These are phyloP conservation scores for Temnopleurus reevesii DNA, from an alignment of 53 echinoderm and acorn worm species.

Conservation along the genomic window DNA sequence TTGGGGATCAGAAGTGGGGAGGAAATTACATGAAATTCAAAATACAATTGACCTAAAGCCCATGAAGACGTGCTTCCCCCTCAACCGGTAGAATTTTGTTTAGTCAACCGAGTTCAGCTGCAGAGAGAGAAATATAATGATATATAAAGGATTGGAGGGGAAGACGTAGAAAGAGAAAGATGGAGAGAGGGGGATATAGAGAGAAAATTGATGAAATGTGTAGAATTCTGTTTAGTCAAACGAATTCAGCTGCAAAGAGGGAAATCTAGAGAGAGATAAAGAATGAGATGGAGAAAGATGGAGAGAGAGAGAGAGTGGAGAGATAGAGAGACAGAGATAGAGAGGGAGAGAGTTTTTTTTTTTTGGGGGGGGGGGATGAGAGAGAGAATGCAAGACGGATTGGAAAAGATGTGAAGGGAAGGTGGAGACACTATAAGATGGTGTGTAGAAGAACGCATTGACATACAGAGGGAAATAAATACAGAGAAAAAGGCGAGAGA, in stretches of 20 bases:
- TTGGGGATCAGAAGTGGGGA: background rate
- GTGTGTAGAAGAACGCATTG: background rate
- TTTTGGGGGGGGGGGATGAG: too few relatives aligned
- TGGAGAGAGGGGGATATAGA: background rate
- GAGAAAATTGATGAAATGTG: background rate
- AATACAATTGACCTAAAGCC: conserved; percentile 2
- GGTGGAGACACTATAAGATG: background rate
- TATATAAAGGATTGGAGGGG: background rate
- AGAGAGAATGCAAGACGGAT: too few relatives aligned
- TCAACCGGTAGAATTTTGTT: background rate
- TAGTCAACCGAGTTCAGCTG: background rate
- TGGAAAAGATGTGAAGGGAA: background rate
- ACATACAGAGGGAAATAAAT: background rate
- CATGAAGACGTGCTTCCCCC: background rate
- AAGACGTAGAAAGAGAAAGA: background rate
- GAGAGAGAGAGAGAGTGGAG: background rate
- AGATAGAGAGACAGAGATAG: too few relatives aligned
- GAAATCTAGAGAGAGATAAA: background rate
- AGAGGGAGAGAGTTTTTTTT: too few relatives aligned
- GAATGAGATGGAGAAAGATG: background rate
- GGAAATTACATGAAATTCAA: background rate
- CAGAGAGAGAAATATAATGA: background rate
- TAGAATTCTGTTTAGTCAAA: too few relatives aligned
- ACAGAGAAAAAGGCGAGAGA: background rate
- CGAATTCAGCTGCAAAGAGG: background rate